Evolutionary conservation across 2,113 vertebrate species (phyloP), one percentile per base, ranked within the genome.

Genomic region (Chloebia gouldiae): DNA sequence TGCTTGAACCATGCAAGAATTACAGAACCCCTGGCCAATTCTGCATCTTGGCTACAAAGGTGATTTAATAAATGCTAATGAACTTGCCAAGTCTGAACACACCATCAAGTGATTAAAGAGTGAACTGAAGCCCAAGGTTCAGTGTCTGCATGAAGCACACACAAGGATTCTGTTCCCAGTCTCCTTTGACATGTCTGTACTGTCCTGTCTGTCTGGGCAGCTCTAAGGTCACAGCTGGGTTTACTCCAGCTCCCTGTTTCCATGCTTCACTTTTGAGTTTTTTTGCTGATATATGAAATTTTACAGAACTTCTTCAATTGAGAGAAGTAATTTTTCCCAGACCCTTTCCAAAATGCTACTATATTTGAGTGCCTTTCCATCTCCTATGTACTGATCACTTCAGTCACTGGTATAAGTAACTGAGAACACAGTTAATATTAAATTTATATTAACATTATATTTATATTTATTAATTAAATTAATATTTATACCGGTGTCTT

Each of bases 21-120:
- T 31, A 9, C 54, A 63, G 17, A 40, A 60, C 51, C 63, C 9
- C 6, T 2, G 5, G 18, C 10, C 42, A 66, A 9, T 56, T 10
- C 2, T 60, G 7, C 53, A 75, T 10, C 39, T 50, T 7, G 39
- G 39, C 51, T 28, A 11, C 39, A 53, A 59, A 90, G 24, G 7
- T 31, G 22, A 35, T 28, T 61, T 37, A 28, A 39, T 14, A 37
- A 84, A 51, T 21, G 27, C 4, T 22, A 20, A 63, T 5, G 33
- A 44, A 53, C 28, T 35, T 59, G 35, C 14, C 5, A 64, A 35
- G 57, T 42, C 50, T 56, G 37, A 78, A 61, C 50, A 44, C 40
- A 49, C 3, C 0, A 2, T 2, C 4, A 31, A 56, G 28, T 9
- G 23, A 45, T 18, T 42, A 17, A n/a, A 27, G 71, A 40, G 11